These are phyloP conservation scores for Ochlodes sylvanus DNA, from an alignment of 2,888 invertebrate species.

Conservation along the genomic window DNA sequence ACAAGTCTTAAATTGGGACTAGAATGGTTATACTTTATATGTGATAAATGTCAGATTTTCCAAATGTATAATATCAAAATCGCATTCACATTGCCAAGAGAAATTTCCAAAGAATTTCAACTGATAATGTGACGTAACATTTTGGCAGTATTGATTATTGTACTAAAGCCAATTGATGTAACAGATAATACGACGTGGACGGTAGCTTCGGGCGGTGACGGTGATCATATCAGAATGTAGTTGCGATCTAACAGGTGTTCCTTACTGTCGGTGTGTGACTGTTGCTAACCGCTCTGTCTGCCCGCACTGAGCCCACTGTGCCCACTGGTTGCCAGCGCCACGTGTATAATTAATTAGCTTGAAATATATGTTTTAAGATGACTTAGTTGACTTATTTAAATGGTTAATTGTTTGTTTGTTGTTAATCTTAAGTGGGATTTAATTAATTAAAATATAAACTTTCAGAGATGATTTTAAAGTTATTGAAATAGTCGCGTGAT, in stretches of 20 bases:
- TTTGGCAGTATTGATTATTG: conserved; percentile 33
- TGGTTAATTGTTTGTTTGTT: too few relatives aligned
- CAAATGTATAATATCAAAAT: too few relatives aligned
- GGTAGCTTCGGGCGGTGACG: background rate
- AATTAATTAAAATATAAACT: background rate
- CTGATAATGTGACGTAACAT: conserved; percentile 16
- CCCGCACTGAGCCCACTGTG: too few relatives aligned
- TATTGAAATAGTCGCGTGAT: too few relatives aligned
- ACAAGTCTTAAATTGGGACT: too few relatives aligned
- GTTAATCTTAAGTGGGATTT: background rate
- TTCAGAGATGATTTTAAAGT: background rate
- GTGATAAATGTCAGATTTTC: too few relatives aligned
- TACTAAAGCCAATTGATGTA: conserved; percentile 30
- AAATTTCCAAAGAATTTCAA: conserved; percentile 11
- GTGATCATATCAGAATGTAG: conserved; percentile 30
- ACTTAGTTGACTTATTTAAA: background rate
- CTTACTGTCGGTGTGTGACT: background rate
- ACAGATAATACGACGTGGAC: conserved; percentile 23
- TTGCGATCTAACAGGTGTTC: conserved; percentile 32
- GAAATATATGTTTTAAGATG: background rate
- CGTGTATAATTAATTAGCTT: background rate
- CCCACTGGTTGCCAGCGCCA: background rate
- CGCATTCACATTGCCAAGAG: background rate
- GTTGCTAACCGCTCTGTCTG: conserved; percentile 16
- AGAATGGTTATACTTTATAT: too few relatives aligned